Evolutionary conservation across 2,888 invertebrate genomes (phyloP), one percentile per base, ranked within the genome.

Genomic region (Mythimna albipuncta): DNA sequence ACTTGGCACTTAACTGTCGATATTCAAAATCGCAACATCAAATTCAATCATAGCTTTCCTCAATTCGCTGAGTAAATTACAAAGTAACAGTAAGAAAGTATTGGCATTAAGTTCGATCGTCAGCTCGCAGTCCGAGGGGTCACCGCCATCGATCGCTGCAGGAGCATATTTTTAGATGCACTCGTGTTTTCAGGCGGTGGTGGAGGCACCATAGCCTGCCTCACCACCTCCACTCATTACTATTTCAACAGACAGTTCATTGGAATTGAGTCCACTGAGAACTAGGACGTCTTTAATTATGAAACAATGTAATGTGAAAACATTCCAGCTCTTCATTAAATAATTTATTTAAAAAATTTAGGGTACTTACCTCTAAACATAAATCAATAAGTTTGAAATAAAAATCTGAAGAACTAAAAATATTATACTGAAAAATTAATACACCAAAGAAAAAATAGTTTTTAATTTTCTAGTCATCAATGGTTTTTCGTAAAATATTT

Each of bases 81-180:
- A 26, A 57, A 52, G 21, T 16, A 66, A 55, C 2, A n/a, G 32
- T 54, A 69, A 75, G 44, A 69, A 52, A 55, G 62, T 78, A 79
- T 74, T 67, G 70, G 62, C 63, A 70, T 71, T 59, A 67, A 77
- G 85, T 89, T 89, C 89, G 86, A 90, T 89, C 87, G 87, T 11
- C 55, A 58, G 55, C 70, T 59, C 65, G 38, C 70, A 64, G 41
- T 61, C 78, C 55, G 79, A 89, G 85, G 91, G 91, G 91, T 91
- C 91, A 90, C 83, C 89, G 85, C 87, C 81, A 95, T 95, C 94
- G 95, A 96, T 95, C 90, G 88, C 19, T 70, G 81, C 85, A 73
- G 69, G 84, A 82, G 91, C 92, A 94, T 96, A 96, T 96, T 95
- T 95, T 96, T 96, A 96, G 96, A 95, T 95, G 94, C 93, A 91